Conservation (phyloP, 30 jellyfish, hydroid and myxozoan genomes). For the Pseudorhiza aurosa region DNA sequence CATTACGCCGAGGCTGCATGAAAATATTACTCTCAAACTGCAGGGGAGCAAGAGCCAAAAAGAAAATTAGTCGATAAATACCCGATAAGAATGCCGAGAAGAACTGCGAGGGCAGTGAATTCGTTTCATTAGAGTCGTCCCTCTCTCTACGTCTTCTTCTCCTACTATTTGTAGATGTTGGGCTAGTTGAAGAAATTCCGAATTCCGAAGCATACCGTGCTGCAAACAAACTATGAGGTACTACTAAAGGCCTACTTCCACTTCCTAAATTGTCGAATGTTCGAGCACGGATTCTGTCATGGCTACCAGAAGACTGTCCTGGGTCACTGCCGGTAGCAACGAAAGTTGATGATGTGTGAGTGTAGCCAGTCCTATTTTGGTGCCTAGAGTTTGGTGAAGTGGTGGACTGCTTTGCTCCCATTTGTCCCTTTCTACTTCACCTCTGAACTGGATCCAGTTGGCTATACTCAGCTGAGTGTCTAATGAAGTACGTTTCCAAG, state of each 20-base stretch:
- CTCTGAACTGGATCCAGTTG: no score
- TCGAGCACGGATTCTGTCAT: conserved; percentile 42
- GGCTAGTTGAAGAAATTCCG: conserved; percentile 58
- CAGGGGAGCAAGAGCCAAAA: neutral
- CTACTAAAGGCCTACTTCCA: conserved; percentile 41
- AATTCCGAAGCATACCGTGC: conserved; percentile 54
- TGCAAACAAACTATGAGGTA: conserved; percentile 50
- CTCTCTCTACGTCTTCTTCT: conserved; percentile 86
- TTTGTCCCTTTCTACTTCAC: neutral
- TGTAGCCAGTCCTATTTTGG: conserved; percentile 23
- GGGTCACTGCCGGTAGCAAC: conserved; percentile 39
- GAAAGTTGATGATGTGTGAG: conserved; percentile 19
- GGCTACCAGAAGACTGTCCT: conserved; percentile 28
- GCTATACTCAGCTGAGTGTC: no score
- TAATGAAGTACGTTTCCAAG: no score
- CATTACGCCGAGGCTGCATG: no score
- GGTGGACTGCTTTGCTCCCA: conserved; percentile 70
- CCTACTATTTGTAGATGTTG: conserved; percentile 28
- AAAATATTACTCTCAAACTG: neutral
- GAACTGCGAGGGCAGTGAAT: conserved; percentile 88
- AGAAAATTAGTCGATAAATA: neutral
- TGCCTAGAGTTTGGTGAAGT: conserved; percentile 50
- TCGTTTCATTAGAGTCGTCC: conserved; percentile 72
- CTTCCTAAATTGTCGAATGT: conserved; percentile 43
- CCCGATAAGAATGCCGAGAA: conserved; percentile 90